Base-by-base conservation (phyloP, 1,140 invertebrate species). In the Dysdera silvatica region DNA sequence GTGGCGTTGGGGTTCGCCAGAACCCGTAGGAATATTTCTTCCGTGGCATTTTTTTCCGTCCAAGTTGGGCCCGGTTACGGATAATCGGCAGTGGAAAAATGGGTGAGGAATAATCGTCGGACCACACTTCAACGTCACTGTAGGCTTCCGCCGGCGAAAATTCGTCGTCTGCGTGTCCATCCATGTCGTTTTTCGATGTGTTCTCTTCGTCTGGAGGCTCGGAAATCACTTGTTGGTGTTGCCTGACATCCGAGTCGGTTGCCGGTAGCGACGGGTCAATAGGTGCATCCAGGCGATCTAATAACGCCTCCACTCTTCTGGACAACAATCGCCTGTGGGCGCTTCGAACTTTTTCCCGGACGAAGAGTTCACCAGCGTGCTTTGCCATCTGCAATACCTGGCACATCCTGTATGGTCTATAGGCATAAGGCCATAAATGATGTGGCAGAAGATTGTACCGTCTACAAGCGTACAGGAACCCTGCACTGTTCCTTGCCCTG, bases 311-410 rank as follows among this genome's bases (percentile, higher is more conserved):
- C 14, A 63, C 20, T 26, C 51, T 63, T 26, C 51, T 55, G 12
- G 55, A 52, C 16, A 63, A 33, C 61, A 52, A 63, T 3, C 53
- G 37, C 16, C 61, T 28, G 23, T 63, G 56, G 23, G 61, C 61
- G 31, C 61, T 63, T 18, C 61, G 35, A 16, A 63, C 61, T 41
- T 63, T 63, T 29, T 63, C 61, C 26, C 32, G 31, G 10, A 63
- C 49, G 31, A 63, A 63, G 10, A 63, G 37, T 32, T 63, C 61
- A 4, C 61, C 61, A 8, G 61, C 61, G n/a, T 31, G 32, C 45
- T 63, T 63, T 18, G 61, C 61, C 61, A 63, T 63, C 7, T 53
- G 61, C 5, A 63, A 55, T 10, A 63, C 26, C 24, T 63, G 61
- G 28, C 61, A 63, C 6, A 53, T 41, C 16, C 61, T 52, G 53